A percentile compares a stretch with the other conserved stretches of the same genome.
Conservation (phyloP, 2,888 invertebrate species). For the Linnaemya tessellans region DNA sequence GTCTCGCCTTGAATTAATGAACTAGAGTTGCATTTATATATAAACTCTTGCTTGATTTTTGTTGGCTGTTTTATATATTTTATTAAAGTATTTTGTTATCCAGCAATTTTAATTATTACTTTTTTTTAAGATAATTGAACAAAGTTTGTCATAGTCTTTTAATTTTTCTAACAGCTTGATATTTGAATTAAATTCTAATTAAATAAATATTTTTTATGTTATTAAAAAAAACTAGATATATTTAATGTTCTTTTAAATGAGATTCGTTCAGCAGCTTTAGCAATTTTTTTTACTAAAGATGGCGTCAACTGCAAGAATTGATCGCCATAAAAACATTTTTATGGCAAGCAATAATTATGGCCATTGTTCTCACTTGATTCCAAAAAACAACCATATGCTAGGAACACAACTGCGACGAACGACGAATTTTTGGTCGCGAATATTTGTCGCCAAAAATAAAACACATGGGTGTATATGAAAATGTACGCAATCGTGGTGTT, state of each 20-base stretch:
- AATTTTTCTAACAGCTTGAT: not conserved
- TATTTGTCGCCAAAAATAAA: no score
- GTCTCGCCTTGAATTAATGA: slow-evolving; percentile 65
- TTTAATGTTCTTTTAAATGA: not conserved
- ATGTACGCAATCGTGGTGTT: no score
- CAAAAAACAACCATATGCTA: no score
- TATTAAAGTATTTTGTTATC: slow-evolving; percentile 22
- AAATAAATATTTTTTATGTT: not conserved
- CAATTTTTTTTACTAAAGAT: not conserved
- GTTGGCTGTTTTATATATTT: not conserved
- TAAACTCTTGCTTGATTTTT: slow-evolving; percentile 13
- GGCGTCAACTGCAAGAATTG: not conserved
- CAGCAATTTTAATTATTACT: not conserved
- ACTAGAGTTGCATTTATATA: slow-evolving; percentile 52
- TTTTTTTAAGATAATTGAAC: not conserved
- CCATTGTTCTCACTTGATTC: no score
- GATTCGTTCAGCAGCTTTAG: not conserved
- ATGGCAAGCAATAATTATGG: no score
- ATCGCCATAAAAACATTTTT: no score
- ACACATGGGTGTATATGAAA: no score
- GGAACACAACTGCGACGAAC: no score
- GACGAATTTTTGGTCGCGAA: no score
- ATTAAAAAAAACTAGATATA: no score
- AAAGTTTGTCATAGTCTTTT: not conserved
- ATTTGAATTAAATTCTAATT: slow-evolving; percentile 1